A percentile compares a stretch with the other conserved stretches of the same genome.
phyloP scores from a whole-genome alignment of 2,888 invertebrate species.

The Drosophila setosimentum region DNA sequence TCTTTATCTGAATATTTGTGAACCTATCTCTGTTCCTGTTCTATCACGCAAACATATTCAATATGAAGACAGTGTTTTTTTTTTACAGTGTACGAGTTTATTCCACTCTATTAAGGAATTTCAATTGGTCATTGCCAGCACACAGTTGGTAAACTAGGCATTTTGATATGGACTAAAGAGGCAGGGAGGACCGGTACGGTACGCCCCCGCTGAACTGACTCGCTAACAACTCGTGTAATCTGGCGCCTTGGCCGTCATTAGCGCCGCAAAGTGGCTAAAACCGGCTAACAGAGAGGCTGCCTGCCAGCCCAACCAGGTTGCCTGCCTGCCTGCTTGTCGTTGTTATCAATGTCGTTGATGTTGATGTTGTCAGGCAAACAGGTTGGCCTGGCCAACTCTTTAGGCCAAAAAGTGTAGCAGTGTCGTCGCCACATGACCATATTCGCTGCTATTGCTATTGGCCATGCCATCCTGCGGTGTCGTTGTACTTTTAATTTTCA shows the following conservation, averaged over 20 bases:
- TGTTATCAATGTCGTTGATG: constrained; percentile 54
- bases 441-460: constrained; percentile 24
- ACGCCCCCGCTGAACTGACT: constrained; percentile 61
- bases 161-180: background rate
- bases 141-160: constrained; percentile 30
- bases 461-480: constrained; percentile 63
- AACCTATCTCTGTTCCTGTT: background rate
- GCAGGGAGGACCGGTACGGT: constrained; percentile 28
- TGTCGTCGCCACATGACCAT: constrained; percentile 24
- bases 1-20: background rate
- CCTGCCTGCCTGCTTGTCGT: constrained; percentile 6
- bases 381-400: constrained; percentile 55
- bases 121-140: constrained; percentile 59
- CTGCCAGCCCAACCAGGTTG: constrained; percentile 3
- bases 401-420: constrained; percentile 79
- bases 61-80: background rate
- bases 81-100: constrained; percentile 53
- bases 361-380: constrained; percentile 44
- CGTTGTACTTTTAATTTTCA: constrained; percentile 78
- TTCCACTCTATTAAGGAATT: constrained; percentile 70
- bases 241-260: constrained; percentile 60
- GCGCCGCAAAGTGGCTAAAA: constrained; percentile 63
- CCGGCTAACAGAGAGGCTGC: constrained; percentile 48
- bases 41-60: background rate
- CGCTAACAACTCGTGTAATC: constrained; percentile 38